Base-by-base conservation (phyloP, 2,797 vertebrate genomes). In the Babyrousa celebensis region DNA sequence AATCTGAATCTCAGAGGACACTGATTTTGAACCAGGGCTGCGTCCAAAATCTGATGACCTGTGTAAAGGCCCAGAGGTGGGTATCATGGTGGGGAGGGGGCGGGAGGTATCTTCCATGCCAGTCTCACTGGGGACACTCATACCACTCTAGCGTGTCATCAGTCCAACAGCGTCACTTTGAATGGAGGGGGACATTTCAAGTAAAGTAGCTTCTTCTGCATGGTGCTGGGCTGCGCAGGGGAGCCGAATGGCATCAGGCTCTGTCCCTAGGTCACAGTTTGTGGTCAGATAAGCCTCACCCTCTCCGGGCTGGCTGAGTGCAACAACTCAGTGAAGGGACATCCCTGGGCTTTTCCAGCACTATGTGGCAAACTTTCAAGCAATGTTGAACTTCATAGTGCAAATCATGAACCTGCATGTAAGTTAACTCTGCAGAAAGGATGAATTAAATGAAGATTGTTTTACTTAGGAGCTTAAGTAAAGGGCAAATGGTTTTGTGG, bases 41-140 rank as follows among this genome's bases (percentile, higher is more conserved):
- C 32, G 62, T 32, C 52, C 6, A 12, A 52, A 48, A 20, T 32
- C 17, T n/a, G 18, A 67, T 5, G 60, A 74, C 21, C 6, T 1
- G 3, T 2, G 32, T 11, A 7, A 36, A 92, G 36, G 20, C 15
- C 48, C 3, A 7, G 8, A 58, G 52, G 6, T 12, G 27, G 23
- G 29, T 68, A 16, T 84, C 16, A 14, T 0, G 6, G 29, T 0
- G 1, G n/a, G 29, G 29, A 0, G 1, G n/a, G 18, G 52, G 72
- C 4, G 48, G 40, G 25, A n/a, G 4, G 1, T 6, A 32, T 12
- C 18, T 52, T 6, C 32, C 0, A 10, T 0, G 1, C 12, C 16
- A 0, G 3, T 23, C 72, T 78, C 78, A 2, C 67, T 1, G 40
- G 70, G 43, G 52, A 52, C 0, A 17, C 20, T 63, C 29, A 29